Base-by-base conservation (phyloP, 2,797 vertebrate species). In the Cuculus canorus region DNA sequence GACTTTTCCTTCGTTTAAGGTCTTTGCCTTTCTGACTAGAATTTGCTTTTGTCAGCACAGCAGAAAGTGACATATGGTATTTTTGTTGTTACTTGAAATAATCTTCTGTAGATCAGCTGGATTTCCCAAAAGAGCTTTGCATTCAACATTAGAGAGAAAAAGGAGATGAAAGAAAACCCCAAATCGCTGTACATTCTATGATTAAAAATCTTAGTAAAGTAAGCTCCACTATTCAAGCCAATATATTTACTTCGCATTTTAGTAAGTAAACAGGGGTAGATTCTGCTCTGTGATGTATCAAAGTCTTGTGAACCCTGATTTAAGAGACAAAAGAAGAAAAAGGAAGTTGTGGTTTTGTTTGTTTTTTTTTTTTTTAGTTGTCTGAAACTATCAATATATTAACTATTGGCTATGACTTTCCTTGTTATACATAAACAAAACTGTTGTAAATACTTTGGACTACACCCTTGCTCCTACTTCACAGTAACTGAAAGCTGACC, bases 61-160 rank as follows among this genome's bases (percentile, higher is more conserved):
- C 70, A 90, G 86, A 85, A 95, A 91, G 68, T 92, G 79, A 91
- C 84, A 95, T 94, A 86, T 76, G 82, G 72, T 77, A 90, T 91
- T 91, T 95, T 88, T 95, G 76, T 91, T 94, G 57, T 73, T 92
- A 92, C 91, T 94, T 92, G 84, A 90, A 96, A 95, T 91, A 93
- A 92, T 91, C 87, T 95, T 92, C 64, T 61, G 32, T 92, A 94
- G 82, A 93, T 94, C 93, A 95, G 68, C 78, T 92, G 84, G 83
- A 90, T 94, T 95, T 95, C 75, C 79, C 75, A 37, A 73, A 94
- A 84, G 60, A 86, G 85, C 59, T 95, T 95, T 92, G 47, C 24
- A 83, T 81, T 82, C 43, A 63, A 65, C 45, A 41, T 94, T 82
- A 95, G n/a, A 79, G 60, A 80, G 77, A 73, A 33, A 73, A 24